Evolutionary conservation across 2,113 vertebrate species (phyloP).

Genomic region (Labrus mixtus): DNA sequence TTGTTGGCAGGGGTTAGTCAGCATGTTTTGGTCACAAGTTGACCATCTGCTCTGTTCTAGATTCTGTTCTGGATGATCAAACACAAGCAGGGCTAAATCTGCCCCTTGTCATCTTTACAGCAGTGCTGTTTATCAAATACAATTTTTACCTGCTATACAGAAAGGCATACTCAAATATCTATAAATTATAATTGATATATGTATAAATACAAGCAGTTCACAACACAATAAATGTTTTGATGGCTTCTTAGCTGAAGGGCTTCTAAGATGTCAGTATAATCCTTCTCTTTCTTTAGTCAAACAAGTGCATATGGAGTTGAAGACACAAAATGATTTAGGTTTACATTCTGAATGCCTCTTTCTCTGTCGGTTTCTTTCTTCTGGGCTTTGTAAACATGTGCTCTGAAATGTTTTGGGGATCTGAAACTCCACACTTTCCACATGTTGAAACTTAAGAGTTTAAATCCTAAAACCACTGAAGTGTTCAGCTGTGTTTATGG

Average conservation of each 20-base stretch:
- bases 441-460: slow-evolving; percentile 11
- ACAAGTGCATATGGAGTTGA: background rate
- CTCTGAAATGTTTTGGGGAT: slow-evolving; percentile 26
- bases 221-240: too few relatives aligned
- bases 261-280: background rate
- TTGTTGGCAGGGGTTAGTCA: slow-evolving; percentile 46
- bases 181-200: too few relatives aligned
- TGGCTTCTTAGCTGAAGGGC: background rate
- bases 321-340: slow-evolving; percentile 1
- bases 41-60: slow-evolving; percentile 74
- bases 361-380: background rate
- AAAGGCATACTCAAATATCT: too few relatives aligned
- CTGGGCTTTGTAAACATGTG: slow-evolving; percentile 22
- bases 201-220: too few relatives aligned
- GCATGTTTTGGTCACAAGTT: slow-evolving; percentile 64
- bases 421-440: slow-evolving; percentile 29
- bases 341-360: background rate
- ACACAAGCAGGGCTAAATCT: slow-evolving; percentile 29
- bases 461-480: slow-evolving; percentile 11
- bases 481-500: slow-evolving; percentile 4
- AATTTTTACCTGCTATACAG: too few relatives aligned
- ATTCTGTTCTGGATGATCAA: slow-evolving; percentile 51
- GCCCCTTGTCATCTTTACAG: slow-evolving; percentile 21
- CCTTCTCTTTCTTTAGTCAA: background rate
- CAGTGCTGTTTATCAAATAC: background rate